These are phyloP conservation scores for Hemicrepidius hirtus DNA, from an alignment of 2,888 invertebrate genomes.

Conservation along the genomic window DNA sequence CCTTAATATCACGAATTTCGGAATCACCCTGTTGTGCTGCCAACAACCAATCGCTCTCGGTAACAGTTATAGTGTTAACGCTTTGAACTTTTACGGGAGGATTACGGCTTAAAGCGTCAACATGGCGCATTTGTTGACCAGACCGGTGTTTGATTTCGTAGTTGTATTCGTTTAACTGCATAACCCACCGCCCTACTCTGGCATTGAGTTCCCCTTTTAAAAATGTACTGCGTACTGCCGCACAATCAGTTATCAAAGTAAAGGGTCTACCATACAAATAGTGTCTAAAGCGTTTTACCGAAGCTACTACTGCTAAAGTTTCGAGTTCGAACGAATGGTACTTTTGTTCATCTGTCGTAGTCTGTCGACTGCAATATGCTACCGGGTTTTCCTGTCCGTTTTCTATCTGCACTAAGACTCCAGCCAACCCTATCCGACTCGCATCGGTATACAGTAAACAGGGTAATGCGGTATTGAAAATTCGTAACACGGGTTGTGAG, in stretches of 20 bases:
- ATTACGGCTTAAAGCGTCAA: conserved; percentile 50
- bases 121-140: conserved; percentile 43
- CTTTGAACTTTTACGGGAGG: not conserved
- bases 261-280: conserved; percentile 1
- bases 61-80: conserved; percentile 23
- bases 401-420: conserved; percentile 53
- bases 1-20: not conserved
- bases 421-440: conserved; percentile 53
- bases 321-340: conserved; percentile 54
- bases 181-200: conserved; percentile 46
- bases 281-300: no score
- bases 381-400: conserved; percentile 53
- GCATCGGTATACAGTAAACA: conserved; percentile 50
- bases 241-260: conserved; percentile 22
- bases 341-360: conserved; percentile 57
- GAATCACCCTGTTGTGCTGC: conserved; percentile 40
- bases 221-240: conserved; percentile 41
- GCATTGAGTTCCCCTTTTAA: conserved; percentile 45
- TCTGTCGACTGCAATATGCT: conserved; percentile 61
- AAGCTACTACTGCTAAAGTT: conserved; percentile 16
- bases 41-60: conserved; percentile 49
- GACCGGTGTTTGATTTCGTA: conserved; percentile 47
- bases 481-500: conserved; percentile 22
- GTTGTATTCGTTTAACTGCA: conserved; percentile 39
- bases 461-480: conserved; percentile 5